These are phyloP conservation scores for Ypsolopha sequella DNA, from an alignment of 2,888 invertebrate genomes.

Conservation along the genomic window DNA sequence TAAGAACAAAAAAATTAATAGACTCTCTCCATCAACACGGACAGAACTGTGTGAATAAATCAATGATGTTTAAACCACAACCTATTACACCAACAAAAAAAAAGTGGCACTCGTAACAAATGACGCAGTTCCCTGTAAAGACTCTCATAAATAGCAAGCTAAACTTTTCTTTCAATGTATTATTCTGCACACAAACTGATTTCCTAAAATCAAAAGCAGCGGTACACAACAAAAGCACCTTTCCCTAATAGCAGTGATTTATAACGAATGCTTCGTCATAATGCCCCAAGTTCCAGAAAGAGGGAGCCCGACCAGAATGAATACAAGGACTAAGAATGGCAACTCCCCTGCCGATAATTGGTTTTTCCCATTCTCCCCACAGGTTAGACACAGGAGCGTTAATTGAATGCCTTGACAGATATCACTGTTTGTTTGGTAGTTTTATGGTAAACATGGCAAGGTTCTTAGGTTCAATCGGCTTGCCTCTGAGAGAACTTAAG, in stretches of 20 bases:
- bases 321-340: neutral
- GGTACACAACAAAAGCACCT: neutral
- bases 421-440: conserved; percentile 5
- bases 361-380: conserved; percentile 18
- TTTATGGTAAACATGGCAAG: neutral
- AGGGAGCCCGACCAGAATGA: neutral
- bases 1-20: too few species aligned
- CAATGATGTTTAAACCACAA: too few species aligned
- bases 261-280: neutral
- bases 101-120: too few species aligned
- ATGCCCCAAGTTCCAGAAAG: neutral
- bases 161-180: too few species aligned
- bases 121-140: too few species aligned
- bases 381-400: conserved; percentile 18
- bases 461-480: neutral
- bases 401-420: conserved; percentile 38
- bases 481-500: too few species aligned
- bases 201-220: too few species aligned
- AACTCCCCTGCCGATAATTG: conserved; percentile 37
- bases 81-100: too few species aligned
- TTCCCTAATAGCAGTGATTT: neutral
- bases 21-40: too few species aligned
- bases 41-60: too few species aligned
- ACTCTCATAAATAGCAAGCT: too few species aligned
- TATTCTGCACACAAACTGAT: too few species aligned